Percentiles rank a stretch among this genome's conserved stretches.
Conservation (phyloP, 2,888 invertebrate genomes). For the Aspidapion aeneum region DNA sequence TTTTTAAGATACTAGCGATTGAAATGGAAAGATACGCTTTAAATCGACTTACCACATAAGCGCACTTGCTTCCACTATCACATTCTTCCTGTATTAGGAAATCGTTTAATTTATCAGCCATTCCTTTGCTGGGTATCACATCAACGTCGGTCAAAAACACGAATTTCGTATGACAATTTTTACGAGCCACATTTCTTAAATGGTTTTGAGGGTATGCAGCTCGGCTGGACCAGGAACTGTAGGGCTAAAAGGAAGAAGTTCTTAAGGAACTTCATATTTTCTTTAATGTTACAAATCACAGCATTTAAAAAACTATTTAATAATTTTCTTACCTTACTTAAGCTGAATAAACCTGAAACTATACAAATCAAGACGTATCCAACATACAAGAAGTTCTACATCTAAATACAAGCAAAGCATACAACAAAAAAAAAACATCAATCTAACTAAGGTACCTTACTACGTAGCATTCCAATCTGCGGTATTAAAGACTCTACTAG, state of each 20-base stretch:
- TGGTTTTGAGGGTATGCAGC: slow-evolving; percentile 88
- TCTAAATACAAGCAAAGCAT: too few relatives aligned
- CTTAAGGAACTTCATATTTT: too few relatives aligned
- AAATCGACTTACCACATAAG: slow-evolving; percentile 60
- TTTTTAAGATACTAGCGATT: too few relatives aligned
- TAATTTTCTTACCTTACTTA: neutral
- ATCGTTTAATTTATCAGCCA: slow-evolving; percentile 66
- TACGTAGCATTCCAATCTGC: neutral
- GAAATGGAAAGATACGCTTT: too few relatives aligned
- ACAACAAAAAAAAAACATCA: too few relatives aligned
- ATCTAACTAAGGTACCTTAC: neutral
- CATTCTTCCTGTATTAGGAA: slow-evolving; percentile 52
- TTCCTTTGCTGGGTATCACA: slow-evolving; percentile 74
- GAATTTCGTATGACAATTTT: slow-evolving; percentile 76
- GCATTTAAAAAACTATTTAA: too few relatives aligned
- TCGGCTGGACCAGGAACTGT: slow-evolving; percentile 60
- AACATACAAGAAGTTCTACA: too few relatives aligned
- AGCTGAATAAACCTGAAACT: neutral
- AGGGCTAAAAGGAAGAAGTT: slow-evolving; percentile 16
- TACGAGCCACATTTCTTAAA: slow-evolving; percentile 79
- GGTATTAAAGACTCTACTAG: neutral
- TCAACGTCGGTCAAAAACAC: slow-evolving; percentile 87
- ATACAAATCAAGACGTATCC: too few relatives aligned
- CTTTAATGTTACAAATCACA: too few relatives aligned
- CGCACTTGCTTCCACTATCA: slow-evolving; percentile 61